Evolutionary conservation across 2,888 invertebrate genomes (phyloP).

Genomic region (Stenurella melanura): DNA sequence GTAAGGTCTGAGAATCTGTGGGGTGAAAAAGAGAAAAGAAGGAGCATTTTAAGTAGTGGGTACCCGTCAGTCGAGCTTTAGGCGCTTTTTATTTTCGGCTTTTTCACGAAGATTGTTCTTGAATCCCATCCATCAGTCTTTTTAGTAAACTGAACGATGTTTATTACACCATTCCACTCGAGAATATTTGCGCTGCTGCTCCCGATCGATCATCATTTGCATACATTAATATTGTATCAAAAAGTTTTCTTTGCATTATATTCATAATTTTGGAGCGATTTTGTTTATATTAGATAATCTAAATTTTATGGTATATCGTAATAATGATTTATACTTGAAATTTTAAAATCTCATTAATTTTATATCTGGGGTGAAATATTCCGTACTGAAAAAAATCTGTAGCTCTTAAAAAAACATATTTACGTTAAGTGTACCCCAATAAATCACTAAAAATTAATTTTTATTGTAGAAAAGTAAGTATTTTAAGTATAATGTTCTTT

Average conservation of each 20-base stretch:
- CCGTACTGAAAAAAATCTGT: no score
- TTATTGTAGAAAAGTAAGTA: no score
- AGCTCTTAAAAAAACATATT: no score
- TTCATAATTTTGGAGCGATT: slow-evolving; percentile 30
- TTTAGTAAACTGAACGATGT: slow-evolving; percentile 28
- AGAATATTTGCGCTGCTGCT: background rate
- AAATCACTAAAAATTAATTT: no score
- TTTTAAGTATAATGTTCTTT: no score
- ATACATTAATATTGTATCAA: slow-evolving; percentile 27
- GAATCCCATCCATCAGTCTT: slow-evolving; percentile 34
- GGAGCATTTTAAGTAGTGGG: slow-evolving; percentile 40
- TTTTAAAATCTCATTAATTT: background rate
- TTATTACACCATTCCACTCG: slow-evolving; percentile 22
- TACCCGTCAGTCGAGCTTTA: slow-evolving; percentile 2
- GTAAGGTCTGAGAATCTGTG: slow-evolving; percentile 27
- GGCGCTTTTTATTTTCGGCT: slow-evolving; percentile 24
- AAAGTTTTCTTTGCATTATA: slow-evolving; percentile 24
- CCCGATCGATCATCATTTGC: slow-evolving; percentile 39
- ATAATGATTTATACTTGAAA: background rate
- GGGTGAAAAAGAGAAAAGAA: slow-evolving; percentile 8
- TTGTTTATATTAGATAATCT: slow-evolving; percentile 15
- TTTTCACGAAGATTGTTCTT: slow-evolving; percentile 19
- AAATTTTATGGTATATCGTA: background rate
- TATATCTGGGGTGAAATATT: no score
- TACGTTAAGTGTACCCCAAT: no score